Evolutionary conservation across 2,888 invertebrate species (phyloP), one percentile per base, ranked within the genome.

Genomic region (Physocephala rufipes): DNA sequence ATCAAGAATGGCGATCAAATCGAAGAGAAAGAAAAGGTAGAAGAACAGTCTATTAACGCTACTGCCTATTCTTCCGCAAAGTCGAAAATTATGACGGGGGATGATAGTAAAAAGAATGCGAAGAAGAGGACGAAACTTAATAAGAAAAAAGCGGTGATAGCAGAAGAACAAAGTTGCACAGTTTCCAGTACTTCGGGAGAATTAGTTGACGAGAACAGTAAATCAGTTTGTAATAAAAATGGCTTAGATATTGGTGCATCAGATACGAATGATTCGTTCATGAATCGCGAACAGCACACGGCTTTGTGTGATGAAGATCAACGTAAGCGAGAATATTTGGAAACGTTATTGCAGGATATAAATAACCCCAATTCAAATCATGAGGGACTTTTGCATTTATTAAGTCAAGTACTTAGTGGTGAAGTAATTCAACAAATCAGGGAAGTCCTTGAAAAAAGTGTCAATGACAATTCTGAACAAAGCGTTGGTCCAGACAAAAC

Each of bases 371-470:
- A 78, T 2, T 71, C 78, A 24, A 79, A 79, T 65, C 78, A 76
- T 15, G 74, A 75, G 19, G 74, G 76, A 24, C 78, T 81, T 16
- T 72, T 82, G 51, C 75, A 74, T 9, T 76, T 81, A 67, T 62
- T 82, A n/a, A 74, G 77, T 19, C 78, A 80, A 71, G 79, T 82
- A 24, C 67, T 82, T 2, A 80, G 79, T 69, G 76, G 78, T 1
- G 79, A 79, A 2, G 79, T 78, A 71, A 73, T 81, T 62, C 72
- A 79, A 30, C 75, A 79, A 62, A 78, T 81, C 1, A 81, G 81
- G 74, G 73, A 76, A 15, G 75, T 80, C 61, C 70, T 81, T 7
- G 75, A 76, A 21, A 76, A 70, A 15, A 73, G 72, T 13, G 72
- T 67, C 0, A 70, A 71, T 26, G 49, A 68, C 47, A 36, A 36